phyloP scores from a whole-genome alignment of 1,140 invertebrate species.

The Cotesia typhae region DNA sequence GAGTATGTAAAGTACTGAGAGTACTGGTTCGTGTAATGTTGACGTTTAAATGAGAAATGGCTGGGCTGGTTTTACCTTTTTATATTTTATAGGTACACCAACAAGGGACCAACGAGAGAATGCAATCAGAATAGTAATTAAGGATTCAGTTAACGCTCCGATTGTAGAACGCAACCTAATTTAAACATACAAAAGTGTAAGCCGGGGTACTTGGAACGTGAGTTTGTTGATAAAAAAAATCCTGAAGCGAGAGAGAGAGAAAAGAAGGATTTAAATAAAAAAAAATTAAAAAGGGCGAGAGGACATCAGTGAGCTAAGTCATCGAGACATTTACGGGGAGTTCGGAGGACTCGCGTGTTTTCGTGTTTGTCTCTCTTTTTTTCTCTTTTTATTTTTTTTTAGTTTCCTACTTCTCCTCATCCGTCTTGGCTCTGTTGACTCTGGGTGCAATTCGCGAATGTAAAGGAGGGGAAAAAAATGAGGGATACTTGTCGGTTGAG shows the following conservation, averaged over 20 bases:
- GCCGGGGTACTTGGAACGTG: slow-evolving; percentile 26
- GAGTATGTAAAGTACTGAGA: no score
- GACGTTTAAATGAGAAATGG: no score
- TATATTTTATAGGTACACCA: no score
- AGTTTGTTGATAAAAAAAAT: not conserved
- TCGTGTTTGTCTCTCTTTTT: not conserved
- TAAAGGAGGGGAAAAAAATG: slow-evolving; percentile 18
- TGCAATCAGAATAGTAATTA: slow-evolving; percentile 61
- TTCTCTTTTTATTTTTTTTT: no score
- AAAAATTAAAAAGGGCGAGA: slow-evolving; percentile 3
- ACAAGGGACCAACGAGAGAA: slow-evolving; percentile 34
- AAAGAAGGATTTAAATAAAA: slow-evolving; percentile 7
- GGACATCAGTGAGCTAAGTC: slow-evolving; percentile 18
- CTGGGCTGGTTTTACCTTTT: no score
- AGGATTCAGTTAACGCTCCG: slow-evolving; percentile 57
- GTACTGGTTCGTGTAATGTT: no score
- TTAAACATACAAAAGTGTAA: slow-evolving; percentile 56
- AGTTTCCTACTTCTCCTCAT: not conserved
- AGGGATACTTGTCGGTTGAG: slow-evolving; percentile 30
- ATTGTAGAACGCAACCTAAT: slow-evolving; percentile 55
- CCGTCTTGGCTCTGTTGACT: not conserved
- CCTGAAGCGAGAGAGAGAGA: not conserved
- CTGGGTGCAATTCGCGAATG: slow-evolving; percentile 16
- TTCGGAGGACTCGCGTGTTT: slow-evolving; percentile 16
- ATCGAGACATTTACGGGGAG: slow-evolving; percentile 21